Base-by-base conservation (phyloP, 2,888 invertebrate species). In the Melinopterus prodromus region DNA sequence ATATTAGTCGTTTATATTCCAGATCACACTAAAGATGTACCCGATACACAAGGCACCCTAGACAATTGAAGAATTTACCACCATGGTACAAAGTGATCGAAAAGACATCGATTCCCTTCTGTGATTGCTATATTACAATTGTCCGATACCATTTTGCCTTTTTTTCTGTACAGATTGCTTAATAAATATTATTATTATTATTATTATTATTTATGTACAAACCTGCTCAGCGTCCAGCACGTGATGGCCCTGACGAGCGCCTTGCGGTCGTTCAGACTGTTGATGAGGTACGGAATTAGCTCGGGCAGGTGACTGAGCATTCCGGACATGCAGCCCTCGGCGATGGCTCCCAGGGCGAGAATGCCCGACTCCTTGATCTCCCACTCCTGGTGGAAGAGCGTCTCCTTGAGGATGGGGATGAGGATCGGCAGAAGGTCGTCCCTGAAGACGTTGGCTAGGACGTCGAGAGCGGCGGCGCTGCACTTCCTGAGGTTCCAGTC, bases 401-500 rank as follows among this genome's bases (percentile, higher is more conserved):
- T 98, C 88, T 99, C 99, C 89, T 99, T 98, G 14, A 99, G 92
- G 86, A 99, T 98, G 6, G 99, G 99, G 86, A 99, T 93, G 69
- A 99, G 92, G 82, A 98, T 96, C 0, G 98, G 97, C 86, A 99
- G 91, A 80, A 99, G 92, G 82, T 98, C 98, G 82, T 99, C 98
- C 74, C 96, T 94, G 89, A 99, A 99, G 69, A 99, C 99, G 90
- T 98, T 98, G 16, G 99, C 99, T 79, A 99, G 90, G 78, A 98
- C 97, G 90, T 99, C 99, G 78, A 99, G 91, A 0, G 99, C 99
- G 35, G 99, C 99, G 0, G 99, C 99, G 85, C 98, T 98, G 88
- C 99, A 99, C 90, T 99, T 99, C 86, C 98, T 94, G 84, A 99
- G 92, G 91, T 99, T 99, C 99, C 99, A 99, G 90, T 99, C 99